Base-by-base conservation (phyloP, 2,888 invertebrate genomes). In the Papilio gigon region DNA sequence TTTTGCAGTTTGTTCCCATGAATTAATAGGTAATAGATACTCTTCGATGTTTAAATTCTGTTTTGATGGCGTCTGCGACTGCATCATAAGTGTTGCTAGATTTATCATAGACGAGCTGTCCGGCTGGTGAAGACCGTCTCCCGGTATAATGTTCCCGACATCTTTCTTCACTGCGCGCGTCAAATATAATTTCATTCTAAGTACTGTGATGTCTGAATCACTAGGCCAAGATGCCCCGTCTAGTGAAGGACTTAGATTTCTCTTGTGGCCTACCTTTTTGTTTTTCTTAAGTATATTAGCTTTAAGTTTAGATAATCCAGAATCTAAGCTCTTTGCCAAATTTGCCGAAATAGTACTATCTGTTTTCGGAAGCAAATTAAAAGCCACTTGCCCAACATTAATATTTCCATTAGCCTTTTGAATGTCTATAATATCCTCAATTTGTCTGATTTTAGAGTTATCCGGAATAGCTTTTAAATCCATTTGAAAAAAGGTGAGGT, bases 91-190 rank as follows among this genome's bases (percentile, higher is more conserved):
- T 4, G 94, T 94, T 8, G 93, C 94, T 68, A 94, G 82, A 80
- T 94, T 94, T 0, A 93, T 88, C 87, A 94, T 88, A 0, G 94
- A 94, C 0, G 92, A 93, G 71, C 92, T 93, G 72, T 93, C 92
- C 0, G 90, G 91, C 67, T 93, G 88, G 76, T 93, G 93, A 1
- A 92, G 87, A 14, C 93, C 93, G 73, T 94, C 94, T 0, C 93
- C 94, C 1, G 91, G 91, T 64, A 93, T 84, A 1, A 87, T 81
- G 67, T 85, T 86, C 50, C 87, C 90, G 3, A 88, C 82, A 76
- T 89, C 89, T 68, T 92, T 87, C 78, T 92, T 92, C 68, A 90
- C 78, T 68, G 87, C 87, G 65, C 77, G 83, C n/a, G 80, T 81
- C 74, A 81, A 77, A 73, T 74, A 84, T 67, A 83, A 79, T 76